Evolutionary conservation across 2,888 invertebrate species (phyloP).

Genomic region (Scrobipalpa atriplicella): DNA sequence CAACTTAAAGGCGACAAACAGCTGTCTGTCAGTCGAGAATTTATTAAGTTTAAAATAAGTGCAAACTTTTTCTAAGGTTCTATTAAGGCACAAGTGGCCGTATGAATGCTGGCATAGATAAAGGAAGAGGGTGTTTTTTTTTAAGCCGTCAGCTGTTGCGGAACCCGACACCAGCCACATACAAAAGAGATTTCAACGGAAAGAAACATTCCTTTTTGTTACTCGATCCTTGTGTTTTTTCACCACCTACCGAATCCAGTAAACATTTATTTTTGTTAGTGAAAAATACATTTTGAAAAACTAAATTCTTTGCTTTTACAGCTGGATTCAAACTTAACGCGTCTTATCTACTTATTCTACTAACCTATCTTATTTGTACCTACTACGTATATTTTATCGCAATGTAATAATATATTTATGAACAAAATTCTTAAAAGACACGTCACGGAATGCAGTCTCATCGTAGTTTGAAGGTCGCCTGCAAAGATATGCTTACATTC

Average conservation of each 20-base stretch:
- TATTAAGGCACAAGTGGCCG: constrained; percentile 29
- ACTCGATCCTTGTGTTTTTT: constrained; percentile 26
- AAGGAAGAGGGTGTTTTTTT: constrained; percentile 63
- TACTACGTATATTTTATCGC: background rate
- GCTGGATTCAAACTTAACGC: constrained; percentile 3
- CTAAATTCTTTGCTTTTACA: background rate
- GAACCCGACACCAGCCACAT: constrained; percentile 53
- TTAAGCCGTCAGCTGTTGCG: constrained; percentile 72
- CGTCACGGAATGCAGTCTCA: constrained; percentile 23
- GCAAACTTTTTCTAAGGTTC: constrained; percentile 6
- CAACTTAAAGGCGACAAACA: constrained; percentile 7
- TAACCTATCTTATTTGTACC: background rate
- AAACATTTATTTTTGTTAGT: constrained; percentile 9
- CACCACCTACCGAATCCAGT: background rate
- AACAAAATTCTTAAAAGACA: constrained; percentile 27
- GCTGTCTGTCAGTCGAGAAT: constrained; percentile 25
- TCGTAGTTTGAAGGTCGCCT: constrained; percentile 17
- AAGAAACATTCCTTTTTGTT: constrained; percentile 34
- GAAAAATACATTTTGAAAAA: background rate
- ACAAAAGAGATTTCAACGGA: constrained; percentile 50
- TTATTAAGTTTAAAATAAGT: constrained; percentile 17
- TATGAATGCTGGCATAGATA: constrained; percentile 38
- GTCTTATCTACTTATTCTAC: background rate
- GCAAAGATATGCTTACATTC: constrained; percentile 12
- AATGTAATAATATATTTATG: background rate